Evolutionary conservation across 2,888 invertebrate species (phyloP), one percentile per base, ranked within the genome.

Genomic region (Euplexia lucipara): DNA sequence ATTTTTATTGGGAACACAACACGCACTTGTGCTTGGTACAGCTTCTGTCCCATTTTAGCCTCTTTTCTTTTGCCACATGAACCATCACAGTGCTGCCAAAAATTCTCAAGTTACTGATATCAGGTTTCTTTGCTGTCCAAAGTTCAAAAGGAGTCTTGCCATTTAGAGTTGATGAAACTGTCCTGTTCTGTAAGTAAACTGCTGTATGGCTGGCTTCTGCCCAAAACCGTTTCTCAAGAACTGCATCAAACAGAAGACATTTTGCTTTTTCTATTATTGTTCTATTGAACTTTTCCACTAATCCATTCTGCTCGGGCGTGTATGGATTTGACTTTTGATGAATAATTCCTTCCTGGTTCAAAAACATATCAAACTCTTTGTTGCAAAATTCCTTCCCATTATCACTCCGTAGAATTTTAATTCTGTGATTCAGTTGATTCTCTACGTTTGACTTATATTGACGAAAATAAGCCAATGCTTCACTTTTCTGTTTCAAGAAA

Each of bases 1-100:
- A 65, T 66, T 56, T 51, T 60, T 60, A 42, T 66, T 66, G n/a
- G 66, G 60, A 35, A 66, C n/a, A n/a, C n/a, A n/a, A n/a, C n/a
- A n/a, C n/a, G n/a, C n/a, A n/a, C n/a, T n/a, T n/a, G n/a, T n/a
- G n/a, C n/a, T n/a, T n/a, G n/a, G n/a, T n/a, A n/a, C n/a, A n/a
- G n/a, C n/a, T n/a, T n/a, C n/a, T n/a, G n/a, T n/a, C n/a, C n/a
- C n/a, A n/a, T n/a, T n/a, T 39, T 39, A 16, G 39, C 16, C 39
- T 3, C 16, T 39, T 39, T 8, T 39, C 41, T 18, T 41, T 41
- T 4, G 41, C 9, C 10, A 41, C 18, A 16, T 41, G 18, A 3
- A 41, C 3, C 41, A 41, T 41, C 18, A 41, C 41, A 18, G 4
- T 3, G 9, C 41, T 41, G 3, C 41, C 41, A 41, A 41, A 41